These are phyloP conservation scores for Erithacus rubecula DNA, from an alignment of 2,797 vertebrate species.

Conservation along the genomic window DNA sequence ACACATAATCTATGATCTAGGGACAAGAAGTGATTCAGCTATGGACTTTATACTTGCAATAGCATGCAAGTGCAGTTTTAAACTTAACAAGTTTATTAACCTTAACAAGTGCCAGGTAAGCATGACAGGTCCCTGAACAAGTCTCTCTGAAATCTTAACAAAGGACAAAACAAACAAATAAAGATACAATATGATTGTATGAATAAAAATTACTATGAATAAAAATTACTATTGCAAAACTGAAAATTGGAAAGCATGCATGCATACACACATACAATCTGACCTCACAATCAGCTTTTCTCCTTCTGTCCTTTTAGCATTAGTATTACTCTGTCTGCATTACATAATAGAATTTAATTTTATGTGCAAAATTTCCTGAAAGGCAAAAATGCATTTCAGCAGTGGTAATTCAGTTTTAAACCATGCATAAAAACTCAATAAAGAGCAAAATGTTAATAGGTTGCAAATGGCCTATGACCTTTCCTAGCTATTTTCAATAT, in stretches of 20 bases:
- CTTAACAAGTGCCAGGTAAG: background rate
- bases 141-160: background rate
- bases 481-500: constrained; percentile 44
- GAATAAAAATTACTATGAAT: background rate
- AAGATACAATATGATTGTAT: background rate
- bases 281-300: background rate
- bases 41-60: background rate
- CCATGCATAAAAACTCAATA: constrained; percentile 59
- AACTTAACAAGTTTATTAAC: background rate
- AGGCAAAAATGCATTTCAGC: constrained; percentile 49
- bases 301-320: background rate
- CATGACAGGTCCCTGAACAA: background rate
- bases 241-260: background rate
- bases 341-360: constrained; percentile 64
- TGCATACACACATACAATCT: background rate
- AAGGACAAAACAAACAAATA: background rate
- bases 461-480: constrained; percentile 12
- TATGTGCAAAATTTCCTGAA: constrained; percentile 63
- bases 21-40: background rate
- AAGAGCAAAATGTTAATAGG: constrained; percentile 28
- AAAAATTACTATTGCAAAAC: background rate
- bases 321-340: background rate
- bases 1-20: background rate
- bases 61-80: background rate
- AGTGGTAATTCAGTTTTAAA: constrained; percentile 58